These are phyloP conservation scores for Synanceia verrucosa DNA, from an alignment of 2,797 vertebrate species.

Conservation along the genomic window DNA sequence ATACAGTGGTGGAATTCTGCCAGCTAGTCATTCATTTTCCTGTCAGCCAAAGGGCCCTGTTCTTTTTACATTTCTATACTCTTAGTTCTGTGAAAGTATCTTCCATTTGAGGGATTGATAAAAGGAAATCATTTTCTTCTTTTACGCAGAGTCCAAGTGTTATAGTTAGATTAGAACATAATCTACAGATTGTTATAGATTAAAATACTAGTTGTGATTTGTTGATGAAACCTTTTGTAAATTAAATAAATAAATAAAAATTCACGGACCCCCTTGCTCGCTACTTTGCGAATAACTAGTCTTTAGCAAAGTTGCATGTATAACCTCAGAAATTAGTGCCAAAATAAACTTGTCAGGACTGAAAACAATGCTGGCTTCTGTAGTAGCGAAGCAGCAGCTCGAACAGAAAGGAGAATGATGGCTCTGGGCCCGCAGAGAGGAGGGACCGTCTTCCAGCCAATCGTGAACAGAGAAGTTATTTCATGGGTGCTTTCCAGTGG, in stretches of 20 bases:
- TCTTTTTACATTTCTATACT: neutral
- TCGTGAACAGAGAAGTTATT: conserved; percentile 29
- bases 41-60: neutral
- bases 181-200: neutral
- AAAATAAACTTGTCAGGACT: conserved; percentile 30
- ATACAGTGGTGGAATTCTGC: neutral
- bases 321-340: conserved; percentile 10
- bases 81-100: neutral
- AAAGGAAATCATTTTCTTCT: no score
- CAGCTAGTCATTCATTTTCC: neutral
- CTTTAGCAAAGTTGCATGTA: neutral
- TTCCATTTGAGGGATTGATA: no score
- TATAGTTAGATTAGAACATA: neutral
- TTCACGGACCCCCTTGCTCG: neutral
- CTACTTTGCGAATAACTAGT: neutral
- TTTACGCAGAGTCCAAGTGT: neutral
- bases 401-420: conserved; percentile 17
- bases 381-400: conserved; percentile 28
- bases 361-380: conserved; percentile 18
- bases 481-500: conserved; percentile 63
- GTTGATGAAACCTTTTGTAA: neutral
- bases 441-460: conserved; percentile 65
- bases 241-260: neutral
- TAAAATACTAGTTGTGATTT: neutral
- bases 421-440: conserved; percentile 44